Evolutionary conservation across 2,113 vertebrate species (phyloP).

Genomic region (Eulemur macaco): DNA sequence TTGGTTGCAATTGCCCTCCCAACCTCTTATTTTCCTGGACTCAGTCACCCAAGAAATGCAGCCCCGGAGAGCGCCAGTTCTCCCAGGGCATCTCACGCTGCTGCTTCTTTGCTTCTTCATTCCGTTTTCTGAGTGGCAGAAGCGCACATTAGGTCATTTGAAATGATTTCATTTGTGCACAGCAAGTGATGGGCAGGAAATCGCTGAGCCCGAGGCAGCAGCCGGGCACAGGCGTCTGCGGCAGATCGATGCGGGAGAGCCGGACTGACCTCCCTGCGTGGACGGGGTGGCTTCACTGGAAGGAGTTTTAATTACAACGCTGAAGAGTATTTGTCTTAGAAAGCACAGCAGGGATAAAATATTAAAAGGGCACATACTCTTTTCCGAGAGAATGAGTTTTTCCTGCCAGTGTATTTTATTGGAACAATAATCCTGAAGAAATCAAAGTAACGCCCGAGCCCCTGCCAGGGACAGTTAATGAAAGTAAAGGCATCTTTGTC

Average conservation of each 20-base stretch:
- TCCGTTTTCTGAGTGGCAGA: constrained; percentile 24
- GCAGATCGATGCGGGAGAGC: not conserved
- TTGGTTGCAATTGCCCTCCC: not conserved
- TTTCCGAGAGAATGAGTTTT: constrained; percentile 61
- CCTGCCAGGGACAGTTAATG: not conserved
- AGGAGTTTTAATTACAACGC: constrained; percentile 62
- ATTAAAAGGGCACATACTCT: constrained; percentile 65
- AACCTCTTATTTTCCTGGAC: not conserved
- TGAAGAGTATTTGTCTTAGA: constrained; percentile 34
- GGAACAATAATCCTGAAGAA: constrained; percentile 63
- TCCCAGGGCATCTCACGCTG: not conserved
- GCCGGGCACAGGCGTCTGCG: accelerated
- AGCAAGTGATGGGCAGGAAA: not conserved
- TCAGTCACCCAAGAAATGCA: not conserved
- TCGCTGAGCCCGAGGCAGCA: not conserved
- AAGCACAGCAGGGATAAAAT: constrained; percentile 57
- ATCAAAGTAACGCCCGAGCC: not conserved
- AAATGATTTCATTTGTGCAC: constrained; percentile 33
- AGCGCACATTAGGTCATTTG: not conserved
- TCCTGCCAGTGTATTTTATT: constrained; percentile 62
- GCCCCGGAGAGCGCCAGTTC: not conserved
- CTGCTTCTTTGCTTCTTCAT: not conserved
- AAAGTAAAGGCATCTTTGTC: not conserved
- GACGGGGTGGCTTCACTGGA: not conserved
- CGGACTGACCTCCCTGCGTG: constrained; percentile 18